Base-by-base conservation (phyloP, 1,140 invertebrate species). In the Panonychus citri region DNA sequence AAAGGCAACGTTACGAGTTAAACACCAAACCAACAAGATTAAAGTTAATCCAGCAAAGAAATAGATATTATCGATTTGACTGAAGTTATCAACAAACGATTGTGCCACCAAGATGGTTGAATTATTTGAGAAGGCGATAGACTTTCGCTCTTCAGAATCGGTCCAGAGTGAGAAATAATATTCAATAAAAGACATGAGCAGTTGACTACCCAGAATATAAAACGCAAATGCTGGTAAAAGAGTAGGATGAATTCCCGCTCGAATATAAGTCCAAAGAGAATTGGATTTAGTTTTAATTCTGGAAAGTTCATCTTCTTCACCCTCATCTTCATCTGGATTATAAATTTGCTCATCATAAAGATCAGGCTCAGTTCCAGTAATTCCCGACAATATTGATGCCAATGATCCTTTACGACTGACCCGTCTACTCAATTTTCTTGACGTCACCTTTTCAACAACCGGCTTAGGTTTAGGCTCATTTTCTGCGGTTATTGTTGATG, bases 1-100 rank as follows among this genome's bases (percentile, higher is more conserved):
- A 67, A 88, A 90, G 4, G 75, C 65, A 34, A 79, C 73, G 1
- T 81, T 82, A 55, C 82, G 70, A 0, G 70, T 49, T 13, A 72
- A 59, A 17, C 69, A 70, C 53, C 70, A 65, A 2, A 73, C 26
- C 53, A 72, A 70, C 0, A 72, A 64, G 21, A 53, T 58, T 5
- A 58, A 60, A 17, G 70, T 68, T 13, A 72, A 64, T 1, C 62
- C 66, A 13, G 66, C 62, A 57, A 70, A 73, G n/a, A 73, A 64
- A 27, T 56, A 55, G 2, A 55, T 30, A 13, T 27, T 61, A 3
- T 24, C 17, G 10, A 60, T 37, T 21, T 28, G 15, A 13, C 4
- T 19, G 13, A 58, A 53, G 10, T 54, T 15, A 17, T 54, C 46
- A 10, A 57, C 26, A n/a, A 59, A 50, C 3, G 19, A 55, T 10